Base-by-base conservation (phyloP, 2,797 vertebrate species). In the Scomberomorus guttatus region DNA sequence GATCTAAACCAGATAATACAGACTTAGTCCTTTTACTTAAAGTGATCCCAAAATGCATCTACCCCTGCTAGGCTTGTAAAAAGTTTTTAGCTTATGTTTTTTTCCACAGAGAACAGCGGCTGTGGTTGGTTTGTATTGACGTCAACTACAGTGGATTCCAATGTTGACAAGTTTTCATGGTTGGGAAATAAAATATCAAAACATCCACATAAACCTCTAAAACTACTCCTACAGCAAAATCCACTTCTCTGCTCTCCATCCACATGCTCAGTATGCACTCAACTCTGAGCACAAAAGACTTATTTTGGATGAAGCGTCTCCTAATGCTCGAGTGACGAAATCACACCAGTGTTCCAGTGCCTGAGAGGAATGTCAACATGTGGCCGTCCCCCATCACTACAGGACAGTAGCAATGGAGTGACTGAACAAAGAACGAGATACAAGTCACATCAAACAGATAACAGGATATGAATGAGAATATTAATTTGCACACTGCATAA, bases 401-500 rank as follows among this genome's bases (percentile, higher is more conserved):
- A 17, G 60, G 37, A 25, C 24, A 39, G 44, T 51, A 72, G 69
- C 14, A n/a, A 14, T 17, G 15, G 37, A 58, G 17, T 57, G 32
- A 55, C 6, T 64, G 56, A 67, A 58, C 46, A 46, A 37, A 34
- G 32, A 66, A 70, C 7, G 20, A 46, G 24, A 48, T 27, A 66
- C 17, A 72, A 69, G 44, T 56, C 24, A 22, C 48, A 81, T 86
- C 63, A 84, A 64, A 84, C 50, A 69, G 46, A 80, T 64, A 25
- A 68, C 81, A 77, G 56, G n/a, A 60, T 71, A 48, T 68, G 44
- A 54, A 68, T 68, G 66, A 77, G 71, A 75, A 17, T 25, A 34
- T 68, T 83, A 4, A 72, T 88, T 80, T 84, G 75, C 73, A 77
- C 80, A 37, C 39, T 51, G 60, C 32, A 72, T 83, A 67, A 77